Evolutionary conservation across 2,888 invertebrate species (phyloP).

Genomic region (Charanyca ferruginea): DNA sequence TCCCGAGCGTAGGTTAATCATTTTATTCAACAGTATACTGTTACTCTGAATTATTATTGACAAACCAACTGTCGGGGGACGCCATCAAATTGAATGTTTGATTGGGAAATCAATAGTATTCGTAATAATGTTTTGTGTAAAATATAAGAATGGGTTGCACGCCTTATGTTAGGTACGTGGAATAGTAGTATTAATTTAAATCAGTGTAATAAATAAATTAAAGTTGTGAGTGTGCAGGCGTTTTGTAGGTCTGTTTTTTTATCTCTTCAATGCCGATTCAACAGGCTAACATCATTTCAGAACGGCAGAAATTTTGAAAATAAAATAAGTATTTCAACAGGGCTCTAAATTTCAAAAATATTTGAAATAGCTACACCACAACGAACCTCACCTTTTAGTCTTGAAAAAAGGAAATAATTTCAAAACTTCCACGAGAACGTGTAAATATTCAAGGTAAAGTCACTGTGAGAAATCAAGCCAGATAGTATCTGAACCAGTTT

Average conservation of each 20-base stretch:
- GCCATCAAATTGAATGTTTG: conserved; percentile 79
- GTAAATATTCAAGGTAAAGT: conserved; percentile 54
- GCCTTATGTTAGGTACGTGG: background rate
- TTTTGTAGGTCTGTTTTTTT: too few relatives aligned
- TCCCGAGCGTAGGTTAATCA: conserved; percentile 86
- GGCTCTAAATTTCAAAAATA: background rate
- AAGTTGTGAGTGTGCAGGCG: too few relatives aligned
- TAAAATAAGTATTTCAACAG: conserved; percentile 3
- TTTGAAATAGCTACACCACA: background rate
- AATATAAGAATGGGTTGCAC: background rate
- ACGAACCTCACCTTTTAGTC: background rate
- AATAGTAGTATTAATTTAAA: background rate
- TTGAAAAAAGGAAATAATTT: conserved; percentile 11
- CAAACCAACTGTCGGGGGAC: conserved; percentile 86
- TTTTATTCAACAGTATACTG: conserved; percentile 89
- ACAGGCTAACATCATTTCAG: too few relatives aligned
- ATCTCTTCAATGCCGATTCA: too few relatives aligned
- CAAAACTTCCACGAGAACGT: conserved; percentile 8
- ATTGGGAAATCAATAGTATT: conserved; percentile 81
- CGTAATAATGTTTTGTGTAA: conserved; percentile 18
- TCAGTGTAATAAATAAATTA: background rate
- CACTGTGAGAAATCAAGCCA: conserved; percentile 42
- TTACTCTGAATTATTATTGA: conserved; percentile 89
- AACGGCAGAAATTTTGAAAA: too few relatives aligned
- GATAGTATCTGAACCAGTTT: conserved; percentile 61